Base-by-base conservation (phyloP, 1,140 invertebrate genomes). In the Ostrea denselamellosa region DNA sequence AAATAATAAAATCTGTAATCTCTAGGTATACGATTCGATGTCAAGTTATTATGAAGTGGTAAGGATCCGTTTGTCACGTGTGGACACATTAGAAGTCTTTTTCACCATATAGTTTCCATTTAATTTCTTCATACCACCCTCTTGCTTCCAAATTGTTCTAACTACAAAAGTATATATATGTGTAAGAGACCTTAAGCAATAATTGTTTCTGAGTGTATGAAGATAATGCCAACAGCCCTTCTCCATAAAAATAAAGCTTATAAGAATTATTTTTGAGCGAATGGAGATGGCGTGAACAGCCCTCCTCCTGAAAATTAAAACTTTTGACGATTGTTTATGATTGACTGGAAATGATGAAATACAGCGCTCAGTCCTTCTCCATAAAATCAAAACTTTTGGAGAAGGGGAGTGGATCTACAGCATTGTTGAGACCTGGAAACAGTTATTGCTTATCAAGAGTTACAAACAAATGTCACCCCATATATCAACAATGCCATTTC, bases 11-110 rank as follows among this genome's bases (percentile, higher is more conserved):
- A 14, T 77, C 68, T 77, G 68, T 71, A 71, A 77, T 77, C 68
- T 77, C 22, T 77, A 77, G 68, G 68, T 28, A 77, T 77, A 77
- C 68, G 68, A 28, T 77, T 77, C 28, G 68, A 77, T 34, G 68
- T 77, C 68, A 77, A 77, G 68, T 77, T 77, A 25, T 77, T 77
- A 34, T 77, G 28, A 77, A 28, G 25, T 77, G 68, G 68, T 77
- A 77, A 77, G 68, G 68, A 28, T 14, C 4, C 25, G 56, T 62
- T 62, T 7, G 17, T 2, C 56, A 62, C 14, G 17, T 19, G 56
- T 62, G 56, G 56, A 19, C 19, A 5, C n/a, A 62, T 62, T 44
- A 44, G 56, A 62, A 62, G 19, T n/a, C 56, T 19, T 62, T 62
- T n/a, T n/a, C 56, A 19, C 56, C 56, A 62, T 19, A 62, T 44